Conservation (phyloP, 2,888 invertebrate genomes). For the Plebejus melissa region DNA sequence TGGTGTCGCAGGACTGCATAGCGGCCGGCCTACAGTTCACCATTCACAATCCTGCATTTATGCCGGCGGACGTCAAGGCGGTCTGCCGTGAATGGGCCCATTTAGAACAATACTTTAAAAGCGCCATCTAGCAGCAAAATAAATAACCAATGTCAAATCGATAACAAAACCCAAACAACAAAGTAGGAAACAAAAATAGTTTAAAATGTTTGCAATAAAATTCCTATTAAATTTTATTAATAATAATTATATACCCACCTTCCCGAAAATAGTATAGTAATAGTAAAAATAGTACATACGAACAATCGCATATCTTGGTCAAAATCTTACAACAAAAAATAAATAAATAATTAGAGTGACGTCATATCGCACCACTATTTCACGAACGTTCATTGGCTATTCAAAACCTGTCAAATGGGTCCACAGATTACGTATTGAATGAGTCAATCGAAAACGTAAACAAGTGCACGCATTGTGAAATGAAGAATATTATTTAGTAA, state of each 20-base stretch:
- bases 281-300: no score
- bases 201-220: not conserved
- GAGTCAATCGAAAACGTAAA: constrained; percentile 54
- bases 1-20: no score
- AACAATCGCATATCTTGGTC: not conserved
- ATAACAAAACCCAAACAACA: no score
- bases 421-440: not conserved
- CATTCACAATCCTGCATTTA: no score
- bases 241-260: no score
- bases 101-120: no score
- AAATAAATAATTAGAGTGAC: constrained; percentile 41
- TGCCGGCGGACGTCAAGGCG: no score
- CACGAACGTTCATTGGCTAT: constrained; percentile 77
- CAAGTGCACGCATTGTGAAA: constrained; percentile 43
- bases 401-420: constrained; percentile 58
- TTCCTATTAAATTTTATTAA: no score
- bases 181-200: not conserved
- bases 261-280: no score
- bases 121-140: not conserved
- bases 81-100: no score
- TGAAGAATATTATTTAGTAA: constrained; percentile 25
- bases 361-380: constrained; percentile 81
- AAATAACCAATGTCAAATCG: not conserved
- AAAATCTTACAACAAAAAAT: not conserved
- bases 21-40: no score